phyloP scores from a whole-genome alignment of 2,797 vertebrate species.

The Hafferia zeledoni region DNA sequence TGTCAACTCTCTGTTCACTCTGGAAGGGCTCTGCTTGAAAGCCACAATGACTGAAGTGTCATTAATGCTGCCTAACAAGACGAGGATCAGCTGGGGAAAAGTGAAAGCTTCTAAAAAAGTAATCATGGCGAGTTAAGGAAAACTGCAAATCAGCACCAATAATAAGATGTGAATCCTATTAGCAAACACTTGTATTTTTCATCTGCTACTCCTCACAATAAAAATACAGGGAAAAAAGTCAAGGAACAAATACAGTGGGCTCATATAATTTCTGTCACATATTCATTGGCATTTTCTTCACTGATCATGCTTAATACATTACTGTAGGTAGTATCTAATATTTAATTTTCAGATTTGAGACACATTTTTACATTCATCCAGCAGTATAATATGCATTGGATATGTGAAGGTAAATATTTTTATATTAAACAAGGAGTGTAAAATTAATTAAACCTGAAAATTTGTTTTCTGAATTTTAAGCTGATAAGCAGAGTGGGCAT shows the following conservation, averaged over 20 bases:
- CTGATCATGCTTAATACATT: conserved; percentile 33
- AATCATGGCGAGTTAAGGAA: conserved; percentile 92
- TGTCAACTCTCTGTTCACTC: conserved; percentile 99
- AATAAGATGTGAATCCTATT: conserved; percentile 93
- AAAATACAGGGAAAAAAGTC: conserved; percentile 23
- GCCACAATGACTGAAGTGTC: conserved; percentile 98
- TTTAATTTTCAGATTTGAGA: conserved; percentile 74
- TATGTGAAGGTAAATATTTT: conserved; percentile 57
- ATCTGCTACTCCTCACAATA: conserved; percentile 72
- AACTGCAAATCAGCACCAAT: conserved; percentile 88
- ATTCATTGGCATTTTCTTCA: conserved; percentile 35
- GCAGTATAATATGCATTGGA: conserved; percentile 24
- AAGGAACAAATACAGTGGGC: neutral
- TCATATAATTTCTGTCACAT: conserved; percentile 58
- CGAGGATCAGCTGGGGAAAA: conserved; percentile 91
- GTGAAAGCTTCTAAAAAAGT: conserved; percentile 91
- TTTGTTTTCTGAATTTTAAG: conserved; percentile 28
- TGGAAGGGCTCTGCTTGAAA: conserved; percentile 98
- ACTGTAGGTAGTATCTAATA: conserved; percentile 49
- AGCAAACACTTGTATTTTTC: conserved; percentile 88
- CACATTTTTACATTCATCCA: conserved; percentile 22
- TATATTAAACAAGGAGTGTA: neutral
- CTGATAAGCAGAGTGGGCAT: conserved; percentile 4
- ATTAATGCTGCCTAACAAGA: conserved; percentile 99
- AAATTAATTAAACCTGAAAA: conserved; percentile 1